Conservation (phyloP, 2,113 vertebrate species). For the Entelurus aequoreus region DNA sequence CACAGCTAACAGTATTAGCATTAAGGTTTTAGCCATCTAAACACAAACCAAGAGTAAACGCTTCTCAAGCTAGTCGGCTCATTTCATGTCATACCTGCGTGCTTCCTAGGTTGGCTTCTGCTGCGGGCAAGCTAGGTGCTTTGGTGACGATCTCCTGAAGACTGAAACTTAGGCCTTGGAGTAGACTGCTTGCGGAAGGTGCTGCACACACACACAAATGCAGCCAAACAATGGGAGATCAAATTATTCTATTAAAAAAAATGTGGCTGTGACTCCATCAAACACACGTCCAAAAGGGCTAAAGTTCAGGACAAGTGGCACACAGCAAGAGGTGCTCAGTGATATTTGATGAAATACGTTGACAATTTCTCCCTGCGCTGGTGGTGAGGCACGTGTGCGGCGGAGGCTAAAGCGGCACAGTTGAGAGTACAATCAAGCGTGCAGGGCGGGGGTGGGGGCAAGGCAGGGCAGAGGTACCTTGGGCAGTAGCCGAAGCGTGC, state of each 20-base stretch:
- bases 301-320: constrained; percentile 32
- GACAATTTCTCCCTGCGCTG: constrained; percentile 27
- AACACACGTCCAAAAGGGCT: constrained; percentile 29
- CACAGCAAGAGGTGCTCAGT: constrained; percentile 55
- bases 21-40: too few relatives aligned
- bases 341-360: constrained; percentile 37
- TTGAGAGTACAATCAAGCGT: constrained; percentile 40
- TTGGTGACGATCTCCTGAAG: constrained; percentile 93
- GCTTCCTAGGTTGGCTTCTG: constrained; percentile 70
- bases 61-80: too few relatives aligned
- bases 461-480: constrained; percentile 77
- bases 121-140: constrained; percentile 73
- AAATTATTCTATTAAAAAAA: not conserved
- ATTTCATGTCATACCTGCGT: constrained; percentile 46
- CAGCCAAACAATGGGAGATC: constrained; percentile 1
- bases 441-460: constrained; percentile 57
- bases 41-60: too few relatives aligned
- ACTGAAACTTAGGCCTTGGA: constrained; percentile 96
- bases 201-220: constrained; percentile 60
- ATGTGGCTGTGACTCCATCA: not conserved
- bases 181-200: constrained; percentile 91
- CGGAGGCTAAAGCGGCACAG: constrained; percentile 40
- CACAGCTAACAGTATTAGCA: too few relatives aligned
- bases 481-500: constrained; percentile 71
- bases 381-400: constrained; percentile 16